A percentile compares a stretch with the other conserved stretches of the same genome.
These are phyloP conservation scores for Apus apus DNA, from an alignment of 2,113 vertebrate species.

Conservation along the genomic window DNA sequence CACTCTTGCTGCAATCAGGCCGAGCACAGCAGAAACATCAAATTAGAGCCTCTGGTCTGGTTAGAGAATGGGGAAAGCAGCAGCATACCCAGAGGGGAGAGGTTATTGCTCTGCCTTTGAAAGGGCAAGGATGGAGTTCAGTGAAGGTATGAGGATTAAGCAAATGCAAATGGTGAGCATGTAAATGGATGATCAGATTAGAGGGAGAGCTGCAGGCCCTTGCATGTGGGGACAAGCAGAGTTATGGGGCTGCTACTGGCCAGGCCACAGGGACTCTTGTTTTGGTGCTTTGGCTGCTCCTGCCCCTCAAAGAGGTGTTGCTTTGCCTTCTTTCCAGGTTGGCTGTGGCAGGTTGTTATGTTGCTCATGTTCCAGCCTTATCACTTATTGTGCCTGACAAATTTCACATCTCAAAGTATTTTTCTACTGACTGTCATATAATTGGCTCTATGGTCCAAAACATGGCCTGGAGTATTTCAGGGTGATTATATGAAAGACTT, in stretches of 20 bases:
- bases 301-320: not conserved
- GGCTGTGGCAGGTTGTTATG: not conserved
- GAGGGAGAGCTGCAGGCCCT: slow-evolving; percentile 7
- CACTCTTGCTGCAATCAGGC: not conserved
- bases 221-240: slow-evolving; percentile 31
- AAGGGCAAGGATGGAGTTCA: slow-evolving; percentile 6
- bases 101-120: slow-evolving; percentile 36
- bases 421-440: not conserved
- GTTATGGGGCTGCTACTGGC: not conserved
- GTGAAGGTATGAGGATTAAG: slow-evolving; percentile 59
- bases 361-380: not conserved
- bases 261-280: not conserved
- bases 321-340: not conserved
- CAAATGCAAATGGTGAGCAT: slow-evolving; percentile 10
- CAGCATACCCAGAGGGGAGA: slow-evolving; percentile 1
- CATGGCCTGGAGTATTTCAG: not conserved
- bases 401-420: not conserved
- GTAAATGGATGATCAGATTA: slow-evolving; percentile 45
- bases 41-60: not conserved
- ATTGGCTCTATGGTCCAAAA: not conserved
- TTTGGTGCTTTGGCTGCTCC: not conserved
- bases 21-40: not conserved
- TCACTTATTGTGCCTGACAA: not conserved
- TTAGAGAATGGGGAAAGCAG: not conserved
- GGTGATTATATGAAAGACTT: not conserved